Conservation (phyloP, 2,113 vertebrate species). For the Tringa solitaria region DNA sequence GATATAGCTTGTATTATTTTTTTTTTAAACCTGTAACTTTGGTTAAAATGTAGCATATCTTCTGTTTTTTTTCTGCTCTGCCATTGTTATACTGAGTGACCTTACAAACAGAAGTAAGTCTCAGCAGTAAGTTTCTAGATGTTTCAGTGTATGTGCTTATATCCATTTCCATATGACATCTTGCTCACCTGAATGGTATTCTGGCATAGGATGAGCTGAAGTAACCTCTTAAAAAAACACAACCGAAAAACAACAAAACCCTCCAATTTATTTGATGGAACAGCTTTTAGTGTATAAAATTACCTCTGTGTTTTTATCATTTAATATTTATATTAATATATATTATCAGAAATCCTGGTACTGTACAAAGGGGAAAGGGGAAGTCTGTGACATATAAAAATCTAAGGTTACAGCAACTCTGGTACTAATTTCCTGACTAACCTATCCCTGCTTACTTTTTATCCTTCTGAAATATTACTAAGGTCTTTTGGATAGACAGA, state of each 20-base stretch:
- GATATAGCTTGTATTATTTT: not conserved
- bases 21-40: not conserved
- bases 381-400: not conserved
- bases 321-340: not conserved
- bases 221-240: not conserved
- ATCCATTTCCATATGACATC: not conserved
- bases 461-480: not conserved
- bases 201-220: not conserved
- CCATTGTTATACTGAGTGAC: not conserved
- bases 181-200: not conserved
- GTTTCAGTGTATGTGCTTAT: not conserved
- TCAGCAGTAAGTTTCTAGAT: not conserved
- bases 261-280: not conserved
- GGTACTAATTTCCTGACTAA: not conserved
- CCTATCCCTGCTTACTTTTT: not conserved
- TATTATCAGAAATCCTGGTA: not conserved
- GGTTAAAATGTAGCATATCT: not conserved
- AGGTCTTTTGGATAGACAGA: not conserved
- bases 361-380: not conserved
- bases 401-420: not conserved
- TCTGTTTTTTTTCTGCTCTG: not conserved
- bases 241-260: not conserved
- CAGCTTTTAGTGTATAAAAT: not conserved
- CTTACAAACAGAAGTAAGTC: not conserved
- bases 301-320: not conserved